phyloP scores from a whole-genome alignment of 30 jellyfish, hydroid and myxozoan species.

The Haliclystus octoradiatus region DNA sequence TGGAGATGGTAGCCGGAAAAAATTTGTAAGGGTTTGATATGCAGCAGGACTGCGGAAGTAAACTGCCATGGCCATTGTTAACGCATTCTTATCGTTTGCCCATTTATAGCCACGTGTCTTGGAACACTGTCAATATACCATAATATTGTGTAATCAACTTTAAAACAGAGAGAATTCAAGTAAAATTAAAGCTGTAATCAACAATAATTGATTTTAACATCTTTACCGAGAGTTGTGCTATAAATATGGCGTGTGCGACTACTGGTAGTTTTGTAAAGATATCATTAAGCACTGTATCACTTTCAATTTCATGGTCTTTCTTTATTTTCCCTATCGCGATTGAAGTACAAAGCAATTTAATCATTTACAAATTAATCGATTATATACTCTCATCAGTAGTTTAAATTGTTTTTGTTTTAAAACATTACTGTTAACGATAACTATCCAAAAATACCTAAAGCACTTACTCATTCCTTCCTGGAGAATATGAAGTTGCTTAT shows the following conservation, averaged over 20 bases:
- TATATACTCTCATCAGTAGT: too few relatives aligned
- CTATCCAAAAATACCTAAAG: too few relatives aligned
- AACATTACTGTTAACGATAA: too few relatives aligned
- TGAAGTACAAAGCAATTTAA: too few relatives aligned
- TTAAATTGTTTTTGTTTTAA: not conserved
- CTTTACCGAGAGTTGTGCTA: not conserved
- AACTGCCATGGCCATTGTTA: constrained; percentile 2
- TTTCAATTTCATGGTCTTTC: not conserved
- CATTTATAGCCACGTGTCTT: not conserved
- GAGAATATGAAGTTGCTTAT: not conserved
- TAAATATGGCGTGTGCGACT: not conserved
- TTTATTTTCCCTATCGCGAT: too few relatives aligned
- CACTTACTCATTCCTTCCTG: not conserved
- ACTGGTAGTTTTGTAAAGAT: not conserved
- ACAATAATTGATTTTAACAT: not conserved
- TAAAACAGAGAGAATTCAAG: too few relatives aligned
- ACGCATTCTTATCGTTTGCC: not conserved
- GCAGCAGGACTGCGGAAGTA: constrained; percentile 1
- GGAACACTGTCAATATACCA: not conserved
- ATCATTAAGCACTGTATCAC: not conserved
- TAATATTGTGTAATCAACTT: too few relatives aligned
- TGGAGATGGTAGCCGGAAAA: not conserved
- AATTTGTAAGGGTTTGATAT: not conserved
- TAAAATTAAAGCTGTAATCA: too few relatives aligned
- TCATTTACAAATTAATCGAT: too few relatives aligned